A percentile compares a stretch with the other conserved stretches of the same genome.
These are phyloP conservation scores for Lepisosteus oculatus DNA, from an alignment of 2,113 vertebrate species.

Conservation along the genomic window DNA sequence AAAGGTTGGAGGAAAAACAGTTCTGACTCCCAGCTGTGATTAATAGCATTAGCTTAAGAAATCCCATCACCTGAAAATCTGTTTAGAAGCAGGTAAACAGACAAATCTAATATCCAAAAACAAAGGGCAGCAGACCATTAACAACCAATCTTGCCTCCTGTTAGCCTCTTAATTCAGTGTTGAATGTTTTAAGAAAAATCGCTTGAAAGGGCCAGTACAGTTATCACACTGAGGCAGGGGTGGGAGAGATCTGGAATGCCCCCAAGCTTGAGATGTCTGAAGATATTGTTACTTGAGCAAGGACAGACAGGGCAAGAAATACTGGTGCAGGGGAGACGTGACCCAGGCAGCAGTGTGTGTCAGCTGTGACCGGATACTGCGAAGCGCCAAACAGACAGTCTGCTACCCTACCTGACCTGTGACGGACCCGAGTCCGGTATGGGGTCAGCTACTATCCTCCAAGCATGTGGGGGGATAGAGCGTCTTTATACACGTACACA, in stretches of 20 bases:
- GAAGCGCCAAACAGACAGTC: conserved; percentile 4
- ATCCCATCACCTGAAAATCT: too few species aligned
- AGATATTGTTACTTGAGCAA: conserved; percentile 15
- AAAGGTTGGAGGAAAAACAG: too few species aligned
- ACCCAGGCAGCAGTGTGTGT: conserved; percentile 28
- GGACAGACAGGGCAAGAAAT: conserved; percentile 12
- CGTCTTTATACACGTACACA: conserved; percentile 11
- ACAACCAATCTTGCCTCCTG: too few species aligned
- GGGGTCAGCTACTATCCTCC: conserved; percentile 49
- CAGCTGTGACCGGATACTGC: conserved; percentile 8
- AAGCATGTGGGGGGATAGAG: conserved; percentile 35
- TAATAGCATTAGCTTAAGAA: too few species aligned
- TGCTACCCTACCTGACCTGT: conserved; percentile 46
- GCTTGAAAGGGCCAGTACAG: too few species aligned
- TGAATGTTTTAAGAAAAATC: too few species aligned
- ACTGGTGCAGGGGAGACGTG: conserved; percentile 16
- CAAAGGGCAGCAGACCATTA: too few species aligned
- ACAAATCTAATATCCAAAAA: too few species aligned
- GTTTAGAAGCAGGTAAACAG: too few species aligned
- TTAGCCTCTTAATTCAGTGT: too few species aligned
- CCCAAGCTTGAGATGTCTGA: conserved; percentile 1
- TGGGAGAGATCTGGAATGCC: background rate
- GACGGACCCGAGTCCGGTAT: conserved; percentile 31
- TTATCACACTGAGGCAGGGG: background rate
- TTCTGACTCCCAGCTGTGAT: too few species aligned